phyloP scores from a whole-genome alignment of 2,888 invertebrate genomes.

The Ophraella communa region DNA sequence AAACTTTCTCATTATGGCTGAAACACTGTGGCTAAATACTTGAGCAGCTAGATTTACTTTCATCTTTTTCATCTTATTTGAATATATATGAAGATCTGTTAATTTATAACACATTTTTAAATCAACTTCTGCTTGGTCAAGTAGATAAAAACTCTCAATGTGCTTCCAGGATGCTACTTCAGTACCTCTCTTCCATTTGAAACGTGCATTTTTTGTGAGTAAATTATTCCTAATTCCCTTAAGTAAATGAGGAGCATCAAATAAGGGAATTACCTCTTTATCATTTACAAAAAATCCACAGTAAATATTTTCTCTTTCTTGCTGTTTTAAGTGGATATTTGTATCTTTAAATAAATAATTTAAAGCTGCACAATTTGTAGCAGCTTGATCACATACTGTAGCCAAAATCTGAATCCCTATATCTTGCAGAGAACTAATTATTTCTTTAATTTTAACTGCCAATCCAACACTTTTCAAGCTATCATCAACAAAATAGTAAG shows the following conservation, averaged over 20 bases:
- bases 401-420: neutral
- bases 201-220: slow-evolving; percentile 3
- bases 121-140: neutral
- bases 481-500: neutral
- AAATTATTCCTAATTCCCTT: slow-evolving; percentile 1
- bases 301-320: neutral
- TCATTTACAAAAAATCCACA: neutral
- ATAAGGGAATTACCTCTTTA: slow-evolving; percentile 12
- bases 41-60: slow-evolving; percentile 20
- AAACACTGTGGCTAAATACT: slow-evolving; percentile 14
- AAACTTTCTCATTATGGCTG: slow-evolving; percentile 14
- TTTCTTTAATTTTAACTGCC: neutral
- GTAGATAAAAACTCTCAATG: neutral
- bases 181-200: neutral
- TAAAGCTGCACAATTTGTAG: slow-evolving; percentile 1
- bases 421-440: neutral
- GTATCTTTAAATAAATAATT: slow-evolving; percentile 7
- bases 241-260: slow-evolving; percentile 8
- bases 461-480: neutral
- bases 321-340: neutral
- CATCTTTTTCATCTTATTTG: slow-evolving; percentile 20
- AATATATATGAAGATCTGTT: slow-evolving; percentile 14
- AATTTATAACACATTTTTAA: slow-evolving; percentile 16
- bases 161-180: slow-evolving; percentile 13
- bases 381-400: slow-evolving; percentile 5